Percentiles rank a stretch among this genome's conserved stretches.
These are phyloP conservation scores for Leucoma salicis DNA, from an alignment of 2,888 invertebrate genomes.

Conservation along the genomic window DNA sequence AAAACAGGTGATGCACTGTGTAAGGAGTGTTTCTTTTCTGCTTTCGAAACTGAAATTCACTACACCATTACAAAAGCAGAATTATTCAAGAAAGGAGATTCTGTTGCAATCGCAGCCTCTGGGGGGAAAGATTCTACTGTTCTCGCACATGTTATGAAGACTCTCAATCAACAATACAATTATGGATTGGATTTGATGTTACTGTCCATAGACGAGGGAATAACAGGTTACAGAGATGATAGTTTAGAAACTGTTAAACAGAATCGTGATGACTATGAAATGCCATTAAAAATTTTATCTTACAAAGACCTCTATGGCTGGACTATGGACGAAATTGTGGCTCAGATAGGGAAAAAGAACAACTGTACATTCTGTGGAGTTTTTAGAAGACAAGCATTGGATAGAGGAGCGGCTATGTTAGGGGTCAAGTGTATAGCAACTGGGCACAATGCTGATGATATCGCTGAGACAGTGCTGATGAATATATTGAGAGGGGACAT, in stretches of 20 bases:
- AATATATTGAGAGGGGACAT: conserved; percentile 98
- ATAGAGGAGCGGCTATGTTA: conserved; percentile 94
- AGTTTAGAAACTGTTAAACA: conserved; percentile 97
- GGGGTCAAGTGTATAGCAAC: conserved; percentile 97
- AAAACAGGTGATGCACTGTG: conserved; percentile 96
- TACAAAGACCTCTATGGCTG: conserved; percentile 99
- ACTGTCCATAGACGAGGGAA: conserved; percentile 99
- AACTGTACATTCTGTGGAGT: conserved; percentile 99
- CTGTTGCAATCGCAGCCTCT: conserved; percentile 96
- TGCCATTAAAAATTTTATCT: conserved; percentile 96
- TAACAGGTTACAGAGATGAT: conserved; percentile 97
- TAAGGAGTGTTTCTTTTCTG: conserved; percentile 96
- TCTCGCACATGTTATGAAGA: conserved; percentile 95
- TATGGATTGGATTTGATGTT: conserved; percentile 95
- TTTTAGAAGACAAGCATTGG: conserved; percentile 97
- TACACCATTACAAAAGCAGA: conserved; percentile 91
- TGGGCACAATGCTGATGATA: conserved; percentile 98
- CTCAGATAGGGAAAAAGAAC: conserved; percentile 91
- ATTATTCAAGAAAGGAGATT: conserved; percentile 91
- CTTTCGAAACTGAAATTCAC: conserved; percentile 97
- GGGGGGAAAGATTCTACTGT: conserved; percentile 99
- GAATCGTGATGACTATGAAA: conserved; percentile 95
- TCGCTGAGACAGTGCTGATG: conserved; percentile 99
- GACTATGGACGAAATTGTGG: conserved; percentile 99
- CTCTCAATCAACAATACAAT: conserved; percentile 93